These are phyloP conservation scores for Pogonognathellus flavescens DNA, from an alignment of 1,140 invertebrate genomes.

Conservation along the genomic window DNA sequence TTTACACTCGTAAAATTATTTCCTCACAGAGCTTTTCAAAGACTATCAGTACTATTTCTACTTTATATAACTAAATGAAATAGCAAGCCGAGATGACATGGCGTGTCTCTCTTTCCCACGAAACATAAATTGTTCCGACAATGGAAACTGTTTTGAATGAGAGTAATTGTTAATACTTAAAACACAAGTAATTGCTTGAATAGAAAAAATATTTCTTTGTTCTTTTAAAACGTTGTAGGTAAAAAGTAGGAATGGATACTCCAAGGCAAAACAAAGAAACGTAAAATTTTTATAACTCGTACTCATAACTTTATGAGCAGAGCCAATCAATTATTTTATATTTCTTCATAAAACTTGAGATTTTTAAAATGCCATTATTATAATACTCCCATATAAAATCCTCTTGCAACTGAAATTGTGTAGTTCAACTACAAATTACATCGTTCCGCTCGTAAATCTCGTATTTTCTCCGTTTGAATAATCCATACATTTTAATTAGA, in stretches of 20 bases:
- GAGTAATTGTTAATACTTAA: not conserved
- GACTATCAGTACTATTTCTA: not conserved
- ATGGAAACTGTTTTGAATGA: not conserved
- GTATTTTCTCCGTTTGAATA: too few species aligned
- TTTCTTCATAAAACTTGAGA: not conserved
- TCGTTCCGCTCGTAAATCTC: slow-evolving; percentile 6
- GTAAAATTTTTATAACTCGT: slow-evolving; percentile 22
- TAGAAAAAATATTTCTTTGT: slow-evolving; percentile 29
- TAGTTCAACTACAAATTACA: too few species aligned
- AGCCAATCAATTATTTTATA: slow-evolving; percentile 1
- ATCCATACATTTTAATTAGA: too few species aligned
- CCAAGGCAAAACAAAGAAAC: not conserved
- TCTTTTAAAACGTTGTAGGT: slow-evolving; percentile 32
- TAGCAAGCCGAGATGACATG: not conserved
- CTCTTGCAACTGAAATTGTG: not conserved
- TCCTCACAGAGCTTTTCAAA: not conserved
- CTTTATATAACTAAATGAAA: slow-evolving; percentile 1
- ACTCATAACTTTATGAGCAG: not conserved
- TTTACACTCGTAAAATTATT: slow-evolving; percentile 38
- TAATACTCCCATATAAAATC: not conserved
- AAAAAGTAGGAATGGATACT: slow-evolving; percentile 24
- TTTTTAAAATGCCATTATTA: not conserved
- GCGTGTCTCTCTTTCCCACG: not conserved
- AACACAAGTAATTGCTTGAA: not conserved
- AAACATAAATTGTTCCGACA: slow-evolving; percentile 11